Conservation (phyloP, 1,140 invertebrate genomes). For the Oscheius sp. region DNA sequence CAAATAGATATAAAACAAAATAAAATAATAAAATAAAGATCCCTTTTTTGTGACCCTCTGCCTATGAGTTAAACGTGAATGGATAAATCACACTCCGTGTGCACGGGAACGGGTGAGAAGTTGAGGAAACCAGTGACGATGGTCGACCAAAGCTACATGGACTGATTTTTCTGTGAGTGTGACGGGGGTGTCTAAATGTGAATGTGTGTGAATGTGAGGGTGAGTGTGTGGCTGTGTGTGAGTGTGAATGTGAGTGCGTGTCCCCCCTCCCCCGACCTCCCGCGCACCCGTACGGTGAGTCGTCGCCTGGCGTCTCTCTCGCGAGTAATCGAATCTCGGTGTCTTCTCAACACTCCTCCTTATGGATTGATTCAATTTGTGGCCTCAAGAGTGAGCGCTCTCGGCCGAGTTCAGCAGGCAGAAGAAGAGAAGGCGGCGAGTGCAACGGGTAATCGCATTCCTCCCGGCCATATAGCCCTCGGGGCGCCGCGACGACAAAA, state of each 20-base stretch:
- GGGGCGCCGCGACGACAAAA: neutral
- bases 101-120: too few relatives aligned
- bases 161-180: too few relatives aligned
- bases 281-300: neutral
- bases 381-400: neutral
- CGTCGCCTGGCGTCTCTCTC: neutral
- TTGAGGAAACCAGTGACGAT: too few relatives aligned
- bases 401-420: neutral
- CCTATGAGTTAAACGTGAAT: too few relatives aligned
- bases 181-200: too few relatives aligned
- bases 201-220: too few relatives aligned
- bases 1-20: too few relatives aligned
- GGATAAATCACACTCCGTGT: too few relatives aligned
- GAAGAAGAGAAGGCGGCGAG: neutral
- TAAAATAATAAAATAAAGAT: too few relatives aligned
- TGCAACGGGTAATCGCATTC: conserved; percentile 5
- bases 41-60: too few relatives aligned
- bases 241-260: neutral
- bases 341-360: neutral
- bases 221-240: too few relatives aligned
- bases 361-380: conserved; percentile 14
- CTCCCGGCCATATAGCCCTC: neutral
- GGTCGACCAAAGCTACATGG: too few relatives aligned
- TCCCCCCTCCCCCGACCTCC: neutral
- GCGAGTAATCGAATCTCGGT: neutral